Conservation (phyloP, 2,113 vertebrate genomes). For the Sphyrna mokarran region DNA sequence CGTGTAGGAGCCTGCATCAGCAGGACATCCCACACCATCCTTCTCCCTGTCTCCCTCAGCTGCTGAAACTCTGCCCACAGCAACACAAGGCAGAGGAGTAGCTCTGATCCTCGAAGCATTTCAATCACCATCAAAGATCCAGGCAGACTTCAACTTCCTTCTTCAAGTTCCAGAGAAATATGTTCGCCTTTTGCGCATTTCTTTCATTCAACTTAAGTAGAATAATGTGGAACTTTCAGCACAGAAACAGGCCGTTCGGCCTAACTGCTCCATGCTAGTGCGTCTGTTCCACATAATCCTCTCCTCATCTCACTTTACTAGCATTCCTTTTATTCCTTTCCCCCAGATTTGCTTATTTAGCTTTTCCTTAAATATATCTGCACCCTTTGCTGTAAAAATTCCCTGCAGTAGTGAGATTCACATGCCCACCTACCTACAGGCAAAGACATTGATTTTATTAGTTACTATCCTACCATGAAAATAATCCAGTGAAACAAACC, state of each 20-base stretch:
- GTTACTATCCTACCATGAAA: background rate
- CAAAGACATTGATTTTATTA: background rate
- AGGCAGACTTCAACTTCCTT: background rate
- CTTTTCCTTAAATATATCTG: background rate
- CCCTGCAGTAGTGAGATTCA: background rate
- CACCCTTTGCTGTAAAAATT: background rate
- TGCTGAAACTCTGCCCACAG: background rate
- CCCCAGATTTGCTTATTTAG: background rate
- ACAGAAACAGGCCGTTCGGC: background rate
- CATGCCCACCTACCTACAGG: background rate
- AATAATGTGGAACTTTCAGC: background rate
- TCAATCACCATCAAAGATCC: background rate
- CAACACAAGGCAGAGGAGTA: background rate
- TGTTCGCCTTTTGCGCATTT: background rate
- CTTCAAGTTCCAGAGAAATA: background rate
- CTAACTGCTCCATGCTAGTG: background rate
- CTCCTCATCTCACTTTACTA: background rate
- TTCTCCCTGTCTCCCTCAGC: background rate
- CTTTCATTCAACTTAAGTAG: background rate
- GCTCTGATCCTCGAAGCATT: background rate
- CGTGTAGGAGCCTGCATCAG: background rate
- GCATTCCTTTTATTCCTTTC: background rate
- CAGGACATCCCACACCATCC: background rate
- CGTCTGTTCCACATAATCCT: background rate
- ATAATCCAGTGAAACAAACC: background rate